Base-by-base conservation (phyloP, 2,888 invertebrate species). In the Eupeodes latifasciatus region DNA sequence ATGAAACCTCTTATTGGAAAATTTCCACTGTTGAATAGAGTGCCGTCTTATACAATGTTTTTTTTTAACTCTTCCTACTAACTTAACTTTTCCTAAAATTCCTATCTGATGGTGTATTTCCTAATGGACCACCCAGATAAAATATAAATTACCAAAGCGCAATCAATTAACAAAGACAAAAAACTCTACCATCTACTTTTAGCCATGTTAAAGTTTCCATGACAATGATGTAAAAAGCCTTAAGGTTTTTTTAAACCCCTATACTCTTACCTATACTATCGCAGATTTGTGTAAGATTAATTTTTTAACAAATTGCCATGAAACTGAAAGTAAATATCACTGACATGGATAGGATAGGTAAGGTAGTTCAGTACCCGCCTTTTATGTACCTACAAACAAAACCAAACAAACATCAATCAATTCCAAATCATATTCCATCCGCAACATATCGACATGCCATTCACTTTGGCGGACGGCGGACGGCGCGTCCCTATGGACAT, bases 381-480 rank as follows among this genome's bases (percentile, higher is more conserved):
- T 6, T 27, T 27, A 27, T 27, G 27, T 27, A 27, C 27, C 27
- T 27, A 27, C 27, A 61, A 16, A 36, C 47, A 64, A 34, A 55
- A 59, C 14, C 36, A 19, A 55, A 19, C 27, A 34, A n/a, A 47
- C 67, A 71, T 57, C 19, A 59, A 61, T 78, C 85, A 78, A 75
- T 40, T 79, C 82, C 75, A 74, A 75, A 79, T 78, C 36, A 74
- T 75, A 16, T 57, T 79, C 49, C 59, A 79, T 75, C 75, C 62
- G 27, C 36, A 34, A 19, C 83, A 61, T 71, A 80, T 80, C 83
- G 59, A 66, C 75, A 71, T 75, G 64, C 62, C 78, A 80, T 83
- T 76, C 79, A 80, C 66, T 49, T 64, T 47, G 66, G 66, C 53
- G 12, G 10, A 66, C 66, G 40, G 9, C 9, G 40, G 40, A 36